Base-by-base conservation (phyloP, 2,113 vertebrate genomes). In the Planiliza haematocheilus region DNA sequence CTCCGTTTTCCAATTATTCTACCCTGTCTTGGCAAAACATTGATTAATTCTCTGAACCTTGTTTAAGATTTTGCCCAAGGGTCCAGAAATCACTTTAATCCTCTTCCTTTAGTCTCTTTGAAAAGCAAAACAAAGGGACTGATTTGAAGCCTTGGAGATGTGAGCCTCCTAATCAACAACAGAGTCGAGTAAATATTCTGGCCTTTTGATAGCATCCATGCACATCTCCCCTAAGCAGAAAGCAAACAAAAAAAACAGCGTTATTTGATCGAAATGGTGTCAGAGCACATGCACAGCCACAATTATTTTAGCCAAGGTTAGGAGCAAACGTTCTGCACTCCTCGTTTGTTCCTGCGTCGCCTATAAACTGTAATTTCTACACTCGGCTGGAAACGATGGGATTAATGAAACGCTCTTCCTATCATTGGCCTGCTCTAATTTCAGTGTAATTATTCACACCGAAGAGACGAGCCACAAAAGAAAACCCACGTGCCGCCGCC, bases 381-480 rank as follows among this genome's bases (percentile, higher is more conserved):
- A 71, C 73, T 78, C 73, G 46, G 45, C 74, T 82, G 81, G 76
- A 91, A 86, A 86, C 82, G 72, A 92, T 84, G 70, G 87, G 89
- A 92, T 92, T 91, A 90, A 69, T 85, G 43, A 20, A 74, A 74
- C 81, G 68, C 74, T 72, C 84, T 90, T 86, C 56, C 72, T 89
- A 92, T 92, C 89, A 89, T 57, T 68, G 72, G 74, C 62, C 73
- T 70, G 86, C 88, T 89, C 73, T 78, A 81, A 89, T 91, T 89
- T 78, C 82, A 80, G 59, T 64, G 66, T 83, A 87, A 91, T 91
- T 92, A 92, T 87, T 91, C 80, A 84, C 81, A 84, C 59, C 72
- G 68, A 88, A 59, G 72, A 89, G 84, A 87, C 77, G 77, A 75
- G 76, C 74, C 56, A 58, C 70, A 55, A 87, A 90, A 89, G 74